phyloP scores from a whole-genome alignment of 2,113 vertebrate genomes.

The Rana temporaria region DNA sequence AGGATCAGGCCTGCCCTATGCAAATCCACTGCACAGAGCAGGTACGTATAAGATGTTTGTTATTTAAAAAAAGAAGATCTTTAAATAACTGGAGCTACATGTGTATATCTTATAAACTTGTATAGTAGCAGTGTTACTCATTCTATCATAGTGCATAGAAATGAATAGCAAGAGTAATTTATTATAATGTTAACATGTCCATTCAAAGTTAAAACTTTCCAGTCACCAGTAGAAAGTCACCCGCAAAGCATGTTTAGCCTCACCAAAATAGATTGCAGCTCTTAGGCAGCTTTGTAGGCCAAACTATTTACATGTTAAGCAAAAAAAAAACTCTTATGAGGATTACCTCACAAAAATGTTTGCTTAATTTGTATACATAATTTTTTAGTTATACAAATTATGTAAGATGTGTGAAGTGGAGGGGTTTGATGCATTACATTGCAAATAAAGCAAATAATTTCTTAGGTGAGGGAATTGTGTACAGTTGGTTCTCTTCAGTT shows the following conservation, averaged over 20 bases:
- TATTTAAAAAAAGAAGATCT: no score
- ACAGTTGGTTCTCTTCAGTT: background rate
- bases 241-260: background rate
- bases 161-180: no score
- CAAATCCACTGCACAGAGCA: no score
- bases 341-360: conserved; percentile 27
- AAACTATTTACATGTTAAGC: background rate
- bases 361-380: background rate
- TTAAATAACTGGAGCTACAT: no score
- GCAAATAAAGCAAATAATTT: background rate
- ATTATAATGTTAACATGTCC: background rate
- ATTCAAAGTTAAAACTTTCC: background rate
- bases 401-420: background rate
- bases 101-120: no score
- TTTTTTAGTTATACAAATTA: background rate
- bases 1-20: no score
- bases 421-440: background rate
- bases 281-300: background rate
- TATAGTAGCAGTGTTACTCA: background rate
- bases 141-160: background rate
- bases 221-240: background rate
- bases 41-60: no score
- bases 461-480: background rate
- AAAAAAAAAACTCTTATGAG: background rate
- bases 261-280: background rate